Percentiles rank a stretch among this genome's conserved stretches.
These are phyloP conservation scores for Apistogramma diplotaenia DNA, from an alignment of 2,113 vertebrate species.

Conservation along the genomic window DNA sequence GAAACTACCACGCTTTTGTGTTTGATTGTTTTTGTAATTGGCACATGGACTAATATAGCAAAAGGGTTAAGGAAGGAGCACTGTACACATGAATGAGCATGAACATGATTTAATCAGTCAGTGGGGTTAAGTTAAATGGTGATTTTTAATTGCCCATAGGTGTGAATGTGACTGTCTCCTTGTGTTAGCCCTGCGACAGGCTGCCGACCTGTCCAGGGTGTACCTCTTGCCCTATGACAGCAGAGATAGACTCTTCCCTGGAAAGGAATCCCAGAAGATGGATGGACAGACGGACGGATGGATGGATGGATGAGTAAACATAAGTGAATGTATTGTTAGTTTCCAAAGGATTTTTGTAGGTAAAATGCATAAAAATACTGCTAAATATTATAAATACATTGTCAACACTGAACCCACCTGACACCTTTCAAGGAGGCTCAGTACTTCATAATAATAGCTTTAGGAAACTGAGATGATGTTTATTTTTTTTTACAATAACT, in stretches of 20 bases:
- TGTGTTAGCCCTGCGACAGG: too few relatives aligned
- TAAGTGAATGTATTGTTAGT: background rate
- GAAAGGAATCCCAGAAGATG: too few relatives aligned
- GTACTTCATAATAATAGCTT: constrained; percentile 21
- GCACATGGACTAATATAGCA: background rate
- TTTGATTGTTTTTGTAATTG: background rate
- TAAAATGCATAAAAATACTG: background rate
- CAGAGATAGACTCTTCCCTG: too few relatives aligned
- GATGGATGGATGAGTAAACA: too few relatives aligned
- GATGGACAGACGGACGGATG: too few relatives aligned
- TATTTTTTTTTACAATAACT: constrained; percentile 1
- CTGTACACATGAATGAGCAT: background rate
- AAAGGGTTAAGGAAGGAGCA: background rate
- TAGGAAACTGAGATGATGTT: constrained; percentile 10
- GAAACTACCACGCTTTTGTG: accelerated
- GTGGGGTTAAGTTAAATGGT: too few relatives aligned
- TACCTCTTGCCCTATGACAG: too few relatives aligned
- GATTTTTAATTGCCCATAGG: too few relatives aligned
- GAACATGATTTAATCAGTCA: background rate
- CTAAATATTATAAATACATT: background rate
- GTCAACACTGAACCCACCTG: background rate
- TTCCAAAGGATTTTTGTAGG: background rate
- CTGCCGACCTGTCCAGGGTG: too few relatives aligned
- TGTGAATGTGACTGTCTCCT: too few relatives aligned
- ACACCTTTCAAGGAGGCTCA: background rate